Conservation (phyloP, 2,888 invertebrate genomes). For the Matsumyia berberina region DNA sequence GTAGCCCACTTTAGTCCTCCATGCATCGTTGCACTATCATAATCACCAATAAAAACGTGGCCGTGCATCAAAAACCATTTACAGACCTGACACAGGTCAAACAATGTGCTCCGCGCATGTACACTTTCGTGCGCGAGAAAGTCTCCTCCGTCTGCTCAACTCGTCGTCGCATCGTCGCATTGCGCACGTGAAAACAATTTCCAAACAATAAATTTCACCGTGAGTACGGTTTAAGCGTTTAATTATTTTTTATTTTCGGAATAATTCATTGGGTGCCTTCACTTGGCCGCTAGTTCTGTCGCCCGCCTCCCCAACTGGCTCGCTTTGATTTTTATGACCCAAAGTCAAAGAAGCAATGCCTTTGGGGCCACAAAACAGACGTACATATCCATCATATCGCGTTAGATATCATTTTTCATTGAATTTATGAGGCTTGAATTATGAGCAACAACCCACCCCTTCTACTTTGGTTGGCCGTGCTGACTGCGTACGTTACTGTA, state of each 20-base stretch:
- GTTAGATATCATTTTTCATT: conserved; percentile 68
- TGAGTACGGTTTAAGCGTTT: conserved; percentile 64
- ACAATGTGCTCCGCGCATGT: neutral
- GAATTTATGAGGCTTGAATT: conserved; percentile 76
- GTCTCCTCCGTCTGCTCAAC: conserved; percentile 5
- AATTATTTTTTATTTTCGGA: conserved; percentile 55
- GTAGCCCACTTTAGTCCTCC: conserved; percentile 13
- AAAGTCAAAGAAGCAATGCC: conserved; percentile 24
- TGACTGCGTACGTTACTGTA: conserved; percentile 53
- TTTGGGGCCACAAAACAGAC: conserved; percentile 16
- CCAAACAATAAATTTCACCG: conserved; percentile 64
- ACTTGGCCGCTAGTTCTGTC: neutral
- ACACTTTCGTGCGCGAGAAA: conserved; percentile 53
- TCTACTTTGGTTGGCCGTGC: conserved; percentile 4
- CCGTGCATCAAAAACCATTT: conserved; percentile 63
- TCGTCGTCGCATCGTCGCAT: neutral
- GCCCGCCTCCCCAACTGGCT: neutral
- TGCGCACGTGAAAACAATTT: conserved; percentile 53
- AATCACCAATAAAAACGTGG: conserved; percentile 35
- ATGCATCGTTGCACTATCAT: conserved; percentile 51
- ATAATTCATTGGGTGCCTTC: conserved; percentile 32
- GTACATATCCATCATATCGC: conserved; percentile 60
- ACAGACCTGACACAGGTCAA: conserved; percentile 59
- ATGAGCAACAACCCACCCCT: conserved; percentile 46
- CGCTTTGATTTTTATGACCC: conserved; percentile 58